Conservation (phyloP, 2,888 invertebrate species). For the Epinotia bilunana region DNA sequence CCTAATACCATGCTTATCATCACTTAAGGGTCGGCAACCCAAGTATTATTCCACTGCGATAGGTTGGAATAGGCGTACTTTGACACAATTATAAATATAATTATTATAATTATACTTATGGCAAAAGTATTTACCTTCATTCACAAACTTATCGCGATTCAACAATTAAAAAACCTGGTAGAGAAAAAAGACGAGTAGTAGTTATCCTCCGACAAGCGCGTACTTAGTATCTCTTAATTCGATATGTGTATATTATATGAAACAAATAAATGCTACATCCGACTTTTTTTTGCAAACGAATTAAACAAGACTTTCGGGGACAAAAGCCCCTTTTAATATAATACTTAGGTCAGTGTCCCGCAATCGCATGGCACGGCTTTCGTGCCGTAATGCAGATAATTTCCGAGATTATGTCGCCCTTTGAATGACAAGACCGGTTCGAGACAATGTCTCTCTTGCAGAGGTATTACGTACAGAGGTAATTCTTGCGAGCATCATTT, state of each 20-base stretch:
- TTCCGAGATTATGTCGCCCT: constrained; percentile 31
- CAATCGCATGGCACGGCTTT: constrained; percentile 14
- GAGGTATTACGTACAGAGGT: constrained; percentile 12
- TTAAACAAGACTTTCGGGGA: not conserved
- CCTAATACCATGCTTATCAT: not conserved
- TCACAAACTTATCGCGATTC: too few relatives aligned
- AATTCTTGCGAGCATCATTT: constrained; percentile 12
- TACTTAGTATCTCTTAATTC: too few relatives aligned
- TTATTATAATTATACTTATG: too few relatives aligned
- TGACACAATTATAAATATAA: not conserved
- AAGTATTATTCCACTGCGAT: not conserved
- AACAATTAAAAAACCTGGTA: too few relatives aligned
- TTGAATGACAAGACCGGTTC: constrained; percentile 31
- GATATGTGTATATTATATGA: too few relatives aligned
- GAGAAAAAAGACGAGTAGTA: too few relatives aligned
- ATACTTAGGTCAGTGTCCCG: not conserved
- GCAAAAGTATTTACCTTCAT: too few relatives aligned
- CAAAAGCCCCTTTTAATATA: not conserved
- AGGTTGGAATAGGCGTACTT: not conserved
- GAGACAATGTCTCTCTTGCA: constrained; percentile 21
- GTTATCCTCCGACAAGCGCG: too few relatives aligned
- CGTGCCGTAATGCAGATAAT: constrained; percentile 14
- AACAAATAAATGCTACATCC: too few relatives aligned
- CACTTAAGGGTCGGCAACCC: too few relatives aligned
- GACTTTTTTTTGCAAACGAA: not conserved